Evolutionary conservation across 2,797 vertebrate species (phyloP), one percentile per base, ranked within the genome.

Genomic region (Chaunax sp.): DNA sequence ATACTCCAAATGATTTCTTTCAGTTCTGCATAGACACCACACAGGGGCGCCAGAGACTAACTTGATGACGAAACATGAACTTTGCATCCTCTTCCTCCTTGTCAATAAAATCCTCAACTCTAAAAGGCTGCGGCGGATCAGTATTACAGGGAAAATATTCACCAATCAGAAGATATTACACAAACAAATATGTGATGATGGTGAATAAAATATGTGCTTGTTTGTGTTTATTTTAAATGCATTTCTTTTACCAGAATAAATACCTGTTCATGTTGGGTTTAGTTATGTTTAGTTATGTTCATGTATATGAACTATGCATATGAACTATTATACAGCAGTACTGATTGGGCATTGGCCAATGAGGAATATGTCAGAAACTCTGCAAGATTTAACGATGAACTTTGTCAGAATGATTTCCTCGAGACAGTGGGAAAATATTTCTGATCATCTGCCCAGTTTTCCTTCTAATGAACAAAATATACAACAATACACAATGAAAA

Each of bases 31-130:
- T 4, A 45, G 0, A 22, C 0, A 43, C 86, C 93, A 92, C 89
- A 72, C 69, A 44, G 89, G 70, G 93, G 90, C 89, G 88, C 86
- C 75, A 91, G 61, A 90, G 84, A 81, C 85, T 77, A 81, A 80
- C 78, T 3, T 54, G 59, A 69, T 41, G n/a, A 49, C 10, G 12
- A 64, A 71, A 47, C 23, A 18, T 37, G 10, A 68, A 20, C 15
- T 23, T 16, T 46, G 16, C 45, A 6, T 16, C 16, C 7, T 22
- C 28, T 12, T 25, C 22, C 12, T 50, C 14, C 5, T 15, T 57
- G 33, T 35, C 3, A n/a, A 2, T 35, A 8, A 35, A 30, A 30
- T 30, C 33, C 2, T 10, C 33, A 35, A 35, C 33, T 11, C 9
- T 35, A 8, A 35, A 8, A 30, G 28, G 28, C 8, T 8, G 28